A percentile compares a stretch with the other conserved stretches of the same genome.
These are phyloP conservation scores for Eurystomus gularis DNA, from an alignment of 2,113 vertebrate genomes.

Conservation along the genomic window DNA sequence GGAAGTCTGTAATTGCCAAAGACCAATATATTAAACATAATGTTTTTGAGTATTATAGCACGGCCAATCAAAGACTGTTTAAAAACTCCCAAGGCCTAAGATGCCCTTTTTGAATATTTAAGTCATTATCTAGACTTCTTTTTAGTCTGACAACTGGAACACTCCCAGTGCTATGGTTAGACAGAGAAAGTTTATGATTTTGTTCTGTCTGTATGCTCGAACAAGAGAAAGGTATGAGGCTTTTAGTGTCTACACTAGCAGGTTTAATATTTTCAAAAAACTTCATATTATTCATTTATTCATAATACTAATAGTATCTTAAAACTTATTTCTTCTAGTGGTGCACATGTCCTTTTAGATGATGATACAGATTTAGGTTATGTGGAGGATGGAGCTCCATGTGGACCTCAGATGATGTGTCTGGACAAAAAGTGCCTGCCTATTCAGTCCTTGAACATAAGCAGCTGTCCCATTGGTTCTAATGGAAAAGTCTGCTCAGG, in stretches of 20 bases:
- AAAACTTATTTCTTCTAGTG: slow-evolving; percentile 74
- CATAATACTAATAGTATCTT: background rate
- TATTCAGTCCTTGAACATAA: slow-evolving; percentile 95
- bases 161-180: background rate
- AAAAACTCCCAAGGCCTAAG: background rate
- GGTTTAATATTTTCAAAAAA: background rate
- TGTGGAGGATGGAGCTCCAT: slow-evolving; percentile 95
- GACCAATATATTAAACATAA: background rate
- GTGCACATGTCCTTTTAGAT: slow-evolving; percentile 94
- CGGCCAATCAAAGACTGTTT: background rate
- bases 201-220: background rate
- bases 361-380: slow-evolving; percentile 97
- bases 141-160: background rate
- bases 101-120: background rate
- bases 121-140: background rate
- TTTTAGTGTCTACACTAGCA: background rate
- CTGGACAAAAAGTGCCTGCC: slow-evolving; percentile 96
- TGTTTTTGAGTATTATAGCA: background rate
- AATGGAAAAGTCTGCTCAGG: slow-evolving; percentile 93
- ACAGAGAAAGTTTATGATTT: background rate
- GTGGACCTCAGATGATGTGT: slow-evolving; percentile 99
- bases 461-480: slow-evolving; percentile 89
- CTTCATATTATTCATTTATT: too few relatives aligned
- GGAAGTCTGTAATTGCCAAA: background rate
- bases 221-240: background rate